Conservation (phyloP, 2,888 invertebrate species). For the Agrilus mali region DNA sequence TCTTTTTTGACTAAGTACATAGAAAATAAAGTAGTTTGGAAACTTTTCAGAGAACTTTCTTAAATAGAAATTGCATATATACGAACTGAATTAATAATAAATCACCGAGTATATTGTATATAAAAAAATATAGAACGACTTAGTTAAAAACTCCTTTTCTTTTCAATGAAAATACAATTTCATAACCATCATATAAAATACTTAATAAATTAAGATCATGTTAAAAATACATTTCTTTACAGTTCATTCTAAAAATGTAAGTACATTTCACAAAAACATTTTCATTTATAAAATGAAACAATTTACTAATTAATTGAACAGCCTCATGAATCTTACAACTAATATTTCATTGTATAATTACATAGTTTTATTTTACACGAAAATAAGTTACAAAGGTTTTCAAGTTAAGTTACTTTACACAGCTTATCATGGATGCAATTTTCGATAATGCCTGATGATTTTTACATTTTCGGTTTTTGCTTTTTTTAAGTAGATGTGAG, state of each 20-base stretch:
- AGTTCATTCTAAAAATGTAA: conserved; percentile 20
- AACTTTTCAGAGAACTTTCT: too few relatives aligned
- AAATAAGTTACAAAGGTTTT: conserved; percentile 29
- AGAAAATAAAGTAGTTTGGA: too few relatives aligned
- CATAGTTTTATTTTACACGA: conserved; percentile 23
- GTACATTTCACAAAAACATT: conserved; percentile 29
- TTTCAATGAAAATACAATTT: neutral
- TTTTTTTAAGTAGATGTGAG: too few relatives aligned
- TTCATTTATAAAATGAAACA: conserved; percentile 28
- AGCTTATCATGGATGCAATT: conserved; percentile 6
- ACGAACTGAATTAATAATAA: neutral
- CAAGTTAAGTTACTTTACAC: conserved; percentile 11
- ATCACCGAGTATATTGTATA: neutral
- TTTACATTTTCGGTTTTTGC: too few relatives aligned
- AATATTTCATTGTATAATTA: conserved; percentile 25
- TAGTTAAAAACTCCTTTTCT: neutral
- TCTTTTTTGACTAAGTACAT: too few relatives aligned
- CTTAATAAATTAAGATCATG: neutral
- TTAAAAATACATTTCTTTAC: conserved; percentile 11
- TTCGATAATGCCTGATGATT: too few relatives aligned
- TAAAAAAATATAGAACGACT: neutral
- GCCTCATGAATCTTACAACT: conserved; percentile 31
- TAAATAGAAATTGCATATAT: neutral
- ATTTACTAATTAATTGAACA: conserved; percentile 31
- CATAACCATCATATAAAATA: too few relatives aligned